phyloP scores from a whole-genome alignment of 1,140 invertebrate genomes.

The Ceratina calcarata region DNA sequence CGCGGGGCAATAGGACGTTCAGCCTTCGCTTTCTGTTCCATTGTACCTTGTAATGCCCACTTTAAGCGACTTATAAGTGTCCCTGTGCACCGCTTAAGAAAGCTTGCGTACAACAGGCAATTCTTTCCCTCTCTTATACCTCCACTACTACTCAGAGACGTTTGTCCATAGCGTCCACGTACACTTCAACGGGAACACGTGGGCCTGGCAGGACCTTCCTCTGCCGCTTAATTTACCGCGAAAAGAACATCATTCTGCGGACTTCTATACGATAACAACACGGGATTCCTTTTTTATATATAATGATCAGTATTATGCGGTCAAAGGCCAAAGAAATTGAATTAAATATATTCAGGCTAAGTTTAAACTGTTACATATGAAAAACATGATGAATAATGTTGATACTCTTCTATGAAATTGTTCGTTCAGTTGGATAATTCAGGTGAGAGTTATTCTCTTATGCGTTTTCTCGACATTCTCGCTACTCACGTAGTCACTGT shows the following conservation, averaged over 20 bases:
- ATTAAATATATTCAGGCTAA: too few species aligned
- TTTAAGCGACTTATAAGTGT: constrained; percentile 63
- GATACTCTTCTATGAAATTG: too few species aligned
- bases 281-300: constrained; percentile 14
- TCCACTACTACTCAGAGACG: background rate
- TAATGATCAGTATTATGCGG: constrained; percentile 21
- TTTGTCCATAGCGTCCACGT: background rate
- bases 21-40: constrained; percentile 47
- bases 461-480: background rate
- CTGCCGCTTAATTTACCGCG: constrained; percentile 64
- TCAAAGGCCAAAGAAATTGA: too few species aligned
- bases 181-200: background rate
- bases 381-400: too few species aligned
- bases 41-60: constrained; percentile 62
- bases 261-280: constrained; percentile 39
- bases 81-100: constrained; percentile 46
- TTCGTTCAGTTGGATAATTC: too few species aligned
- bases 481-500: background rate
- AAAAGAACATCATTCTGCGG: constrained; percentile 54
- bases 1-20: constrained; percentile 22
- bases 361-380: too few species aligned
- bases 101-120: constrained; percentile 30
- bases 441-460: too few species aligned
- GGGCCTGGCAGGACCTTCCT: constrained; percentile 32
- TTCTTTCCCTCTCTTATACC: constrained; percentile 27